phyloP scores from a whole-genome alignment of 2,888 invertebrate genomes.

The Hydriomena furcata region DNA sequence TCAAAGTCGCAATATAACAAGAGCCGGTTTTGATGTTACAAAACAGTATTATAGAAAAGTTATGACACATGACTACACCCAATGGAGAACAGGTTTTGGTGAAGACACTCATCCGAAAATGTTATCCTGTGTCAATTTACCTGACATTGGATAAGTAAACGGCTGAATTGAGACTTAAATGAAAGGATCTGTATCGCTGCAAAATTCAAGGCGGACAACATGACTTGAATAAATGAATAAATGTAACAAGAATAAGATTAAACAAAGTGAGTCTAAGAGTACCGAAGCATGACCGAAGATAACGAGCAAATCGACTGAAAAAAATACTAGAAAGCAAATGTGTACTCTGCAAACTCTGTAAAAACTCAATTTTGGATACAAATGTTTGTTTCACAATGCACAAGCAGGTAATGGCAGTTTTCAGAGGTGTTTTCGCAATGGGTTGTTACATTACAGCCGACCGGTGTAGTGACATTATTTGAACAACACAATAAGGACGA shows the following conservation, averaged over 20 bases:
- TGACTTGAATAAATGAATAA: slow-evolving; percentile 43
- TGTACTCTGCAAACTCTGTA: too few relatives aligned
- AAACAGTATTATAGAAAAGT: slow-evolving; percentile 30
- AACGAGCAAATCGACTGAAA: slow-evolving; percentile 56
- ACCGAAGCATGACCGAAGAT: slow-evolving; percentile 62
- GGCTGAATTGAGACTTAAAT: slow-evolving; percentile 36
- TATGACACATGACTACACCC: slow-evolving; percentile 19
- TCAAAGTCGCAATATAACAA: slow-evolving; percentile 10
- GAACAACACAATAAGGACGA: slow-evolving; percentile 40
- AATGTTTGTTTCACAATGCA: slow-evolving; percentile 23
- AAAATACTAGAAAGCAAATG: slow-evolving; percentile 55
- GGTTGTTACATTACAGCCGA: slow-evolving; percentile 31
- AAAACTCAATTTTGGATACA: slow-evolving; percentile 19
- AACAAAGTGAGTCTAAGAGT: slow-evolving; percentile 51
- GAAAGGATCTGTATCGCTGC: slow-evolving; percentile 41
- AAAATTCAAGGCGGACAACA: slow-evolving; percentile 47
- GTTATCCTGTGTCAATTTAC: slow-evolving; percentile 18
- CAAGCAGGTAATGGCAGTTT: slow-evolving; percentile 11
- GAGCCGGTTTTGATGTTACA: slow-evolving; percentile 30
- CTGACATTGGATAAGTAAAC: slow-evolving; percentile 36
- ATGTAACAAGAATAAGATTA: slow-evolving; percentile 45
- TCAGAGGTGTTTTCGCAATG: slow-evolving; percentile 36
- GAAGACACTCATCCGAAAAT: slow-evolving; percentile 23
- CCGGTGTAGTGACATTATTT: slow-evolving; percentile 31
- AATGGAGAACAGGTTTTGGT: slow-evolving; percentile 25